A percentile compares a stretch with the other conserved stretches of the same genome.
These are phyloP conservation scores for Aphelinus atriplicis DNA, from an alignment of 1,140 invertebrate species.

Conservation along the genomic window DNA sequence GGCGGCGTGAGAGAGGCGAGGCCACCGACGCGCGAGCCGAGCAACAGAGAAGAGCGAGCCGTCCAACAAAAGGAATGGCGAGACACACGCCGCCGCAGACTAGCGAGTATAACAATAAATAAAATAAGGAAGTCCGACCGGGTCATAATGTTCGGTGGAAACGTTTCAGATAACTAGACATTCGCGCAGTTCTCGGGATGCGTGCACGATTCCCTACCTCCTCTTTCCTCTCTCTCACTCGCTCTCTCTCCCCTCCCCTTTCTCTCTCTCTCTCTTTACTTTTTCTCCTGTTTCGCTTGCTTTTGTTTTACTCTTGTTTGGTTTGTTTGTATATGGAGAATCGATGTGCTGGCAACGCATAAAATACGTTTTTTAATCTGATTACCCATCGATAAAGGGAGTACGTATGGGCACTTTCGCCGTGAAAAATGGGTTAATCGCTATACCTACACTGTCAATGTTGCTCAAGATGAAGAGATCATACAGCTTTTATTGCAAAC, in stretches of 20 bases:
- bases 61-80: constrained; percentile 31
- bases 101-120: constrained; percentile 31
- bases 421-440: too few relatives aligned
- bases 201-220: constrained; percentile 9
- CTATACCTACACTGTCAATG: too few relatives aligned
- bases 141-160: constrained; percentile 41
- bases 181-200: constrained; percentile 37
- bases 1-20: constrained; percentile 43
- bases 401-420: too few relatives aligned
- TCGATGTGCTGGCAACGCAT: constrained; percentile 28
- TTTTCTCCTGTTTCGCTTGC: background rate
- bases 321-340: constrained; percentile 31
- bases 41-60: constrained; percentile 1
- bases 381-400: too few relatives aligned
- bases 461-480: too few relatives aligned
- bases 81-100: too few relatives aligned
- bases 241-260: too few relatives aligned
- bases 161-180: constrained; percentile 42
- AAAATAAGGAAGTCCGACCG: constrained; percentile 42
- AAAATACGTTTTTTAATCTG: constrained; percentile 34
- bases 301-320: constrained; percentile 3
- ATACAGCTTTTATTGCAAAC: too few relatives aligned
- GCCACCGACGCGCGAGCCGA: constrained; percentile 1
- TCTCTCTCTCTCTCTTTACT: background rate
- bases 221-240: background rate